Base-by-base conservation (phyloP, 2,797 vertebrate genomes). In the Cossypha dichroa region DNA sequence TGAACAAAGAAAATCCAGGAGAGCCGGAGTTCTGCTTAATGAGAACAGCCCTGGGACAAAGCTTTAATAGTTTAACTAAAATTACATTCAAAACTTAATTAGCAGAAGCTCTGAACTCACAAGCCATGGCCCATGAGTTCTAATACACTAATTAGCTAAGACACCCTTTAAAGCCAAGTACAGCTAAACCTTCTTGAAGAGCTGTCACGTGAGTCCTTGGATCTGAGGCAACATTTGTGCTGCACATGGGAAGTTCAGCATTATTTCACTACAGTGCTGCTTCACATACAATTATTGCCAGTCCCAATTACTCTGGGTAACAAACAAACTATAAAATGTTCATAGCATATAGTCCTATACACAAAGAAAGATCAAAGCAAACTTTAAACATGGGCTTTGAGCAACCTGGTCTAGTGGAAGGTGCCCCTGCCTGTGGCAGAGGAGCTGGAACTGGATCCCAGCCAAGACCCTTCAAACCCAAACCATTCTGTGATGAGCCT, bases 11-110 rank as follows among this genome's bases (percentile, higher is more conserved):
- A 96, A 94, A 94, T 90, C 84, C 95, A 95, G 92, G 92, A 95
- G 74, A 92, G 69, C 88, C 72, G 68, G 94, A 95, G 95, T 89
- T 87, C 63, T 79, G 77, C 80, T 85, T 88, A 93, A 96, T 94
- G 96, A 97, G 90, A 79, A 93, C 94, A 94, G 97, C 95, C 95
- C 96, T 93, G 86, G 95, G 94, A 97, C 95, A 94, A 96, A 94
- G 91, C 92, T 95, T 96, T 97, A 97, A 96, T 94, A 94, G 60
- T 96, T 98, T 98, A 97, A 97, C 97, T 96, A 97, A 97, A 98
- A 97, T 97, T 97, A 97, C 95, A 96, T 95, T 97, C 95, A 94
- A 97, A 95, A 96, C 96, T 66, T 97, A 97, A 98, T 98, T 97
- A 98, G 94, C 96, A 96, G 88, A 93, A 85, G 96, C 97, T 97